A percentile compares a stretch with the other conserved stretches of the same genome.
Conservation (phyloP, 2,888 invertebrate species). For the Platypus cylindrus region DNA sequence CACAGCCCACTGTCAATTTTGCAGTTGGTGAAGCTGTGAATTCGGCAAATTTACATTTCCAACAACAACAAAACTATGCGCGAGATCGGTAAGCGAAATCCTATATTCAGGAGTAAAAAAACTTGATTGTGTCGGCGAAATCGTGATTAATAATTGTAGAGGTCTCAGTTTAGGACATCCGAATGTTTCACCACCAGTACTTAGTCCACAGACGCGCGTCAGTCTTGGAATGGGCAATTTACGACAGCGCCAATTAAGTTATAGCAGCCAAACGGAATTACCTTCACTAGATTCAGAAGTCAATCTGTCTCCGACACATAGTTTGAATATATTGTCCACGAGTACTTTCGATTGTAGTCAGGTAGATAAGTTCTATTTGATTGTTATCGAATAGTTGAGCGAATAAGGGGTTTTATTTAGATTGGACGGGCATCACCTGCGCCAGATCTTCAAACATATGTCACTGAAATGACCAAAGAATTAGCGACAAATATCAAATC, state of each 20-base stretch:
- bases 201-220: slow-evolving; percentile 51
- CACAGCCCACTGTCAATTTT: slow-evolving; percentile 43
- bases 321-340: slow-evolving; percentile 37
- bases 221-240: slow-evolving; percentile 42
- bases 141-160: slow-evolving; percentile 31
- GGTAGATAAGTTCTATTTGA: slow-evolving; percentile 9
- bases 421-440: slow-evolving; percentile 40
- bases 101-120: background rate
- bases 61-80: slow-evolving; percentile 22
- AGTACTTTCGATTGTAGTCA: slow-evolving; percentile 44
- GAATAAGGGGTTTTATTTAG: slow-evolving; percentile 4
- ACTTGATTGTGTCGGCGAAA: background rate
- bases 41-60: slow-evolving; percentile 27
- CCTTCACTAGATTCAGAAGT: slow-evolving; percentile 47
- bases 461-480: slow-evolving; percentile 66
- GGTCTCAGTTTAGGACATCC: slow-evolving; percentile 50
- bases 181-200: slow-evolving; percentile 37
- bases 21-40: slow-evolving; percentile 52
- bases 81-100: slow-evolving; percentile 15
- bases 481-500: slow-evolving; percentile 71
- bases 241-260: slow-evolving; percentile 46
- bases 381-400: background rate
- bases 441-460: slow-evolving; percentile 60
- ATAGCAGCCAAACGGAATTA: slow-evolving; percentile 61
- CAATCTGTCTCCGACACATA: slow-evolving; percentile 34